Evolutionary conservation across 1,140 invertebrate species (phyloP).

Genomic region (Drosophila nigrodunni): DNA sequence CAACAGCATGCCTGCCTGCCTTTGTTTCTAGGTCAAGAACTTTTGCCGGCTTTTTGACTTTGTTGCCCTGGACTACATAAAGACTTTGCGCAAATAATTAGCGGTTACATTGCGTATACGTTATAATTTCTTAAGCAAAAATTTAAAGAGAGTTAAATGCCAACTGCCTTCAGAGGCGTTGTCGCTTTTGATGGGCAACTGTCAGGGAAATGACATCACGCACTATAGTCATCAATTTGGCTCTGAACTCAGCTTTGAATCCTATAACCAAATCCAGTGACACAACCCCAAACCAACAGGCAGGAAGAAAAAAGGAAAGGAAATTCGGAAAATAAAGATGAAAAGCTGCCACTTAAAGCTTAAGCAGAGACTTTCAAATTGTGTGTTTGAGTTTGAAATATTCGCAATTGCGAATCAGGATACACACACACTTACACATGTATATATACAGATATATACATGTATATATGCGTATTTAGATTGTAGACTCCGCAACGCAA

Average conservation of each 20-base stretch:
- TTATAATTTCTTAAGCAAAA: not conserved
- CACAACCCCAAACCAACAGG: slow-evolving; percentile 14
- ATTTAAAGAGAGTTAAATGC: slow-evolving; percentile 9
- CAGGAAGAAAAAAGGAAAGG: slow-evolving; percentile 43
- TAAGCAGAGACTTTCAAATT: slow-evolving; percentile 51
- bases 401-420: slow-evolving; percentile 82
- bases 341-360: slow-evolving; percentile 61
- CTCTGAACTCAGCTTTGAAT: slow-evolving; percentile 18
- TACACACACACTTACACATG: slow-evolving; percentile 46
- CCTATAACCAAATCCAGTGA: slow-evolving; percentile 63
- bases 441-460: slow-evolving; percentile 21
- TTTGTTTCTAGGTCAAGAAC: slow-evolving; percentile 84
- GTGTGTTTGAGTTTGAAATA: slow-evolving; percentile 80
- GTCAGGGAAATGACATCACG: slow-evolving; percentile 81
- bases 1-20: slow-evolving; percentile 36
- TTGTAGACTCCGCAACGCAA: slow-evolving; percentile 42
- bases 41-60: slow-evolving; percentile 58
- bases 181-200: slow-evolving; percentile 66
- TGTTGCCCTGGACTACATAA: not conserved
- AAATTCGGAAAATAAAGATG: slow-evolving; percentile 13
- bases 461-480: slow-evolving; percentile 32
- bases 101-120: slow-evolving; percentile 24
- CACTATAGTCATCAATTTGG: slow-evolving; percentile 81
- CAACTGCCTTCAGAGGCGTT: slow-evolving; percentile 14
- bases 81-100: slow-evolving; percentile 12